Conservation (phyloP, 2,113 vertebrate genomes). For the Periophthalmodon schlosseri region DNA sequence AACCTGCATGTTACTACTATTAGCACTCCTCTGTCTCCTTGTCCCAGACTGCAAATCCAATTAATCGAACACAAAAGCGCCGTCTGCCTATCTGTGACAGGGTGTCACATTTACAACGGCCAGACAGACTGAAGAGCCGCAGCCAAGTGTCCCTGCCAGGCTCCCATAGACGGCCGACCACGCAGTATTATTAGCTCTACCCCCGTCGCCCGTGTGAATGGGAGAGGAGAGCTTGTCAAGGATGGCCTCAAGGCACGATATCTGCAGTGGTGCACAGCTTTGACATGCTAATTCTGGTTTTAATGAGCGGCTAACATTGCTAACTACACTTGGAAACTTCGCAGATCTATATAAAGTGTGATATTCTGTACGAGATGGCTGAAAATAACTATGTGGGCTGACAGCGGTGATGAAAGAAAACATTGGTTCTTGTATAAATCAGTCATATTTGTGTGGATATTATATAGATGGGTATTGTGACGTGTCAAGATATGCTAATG, state of each 20-base stretch:
- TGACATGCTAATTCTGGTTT: constrained; percentile 7
- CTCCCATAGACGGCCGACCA: constrained; percentile 16
- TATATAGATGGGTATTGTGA: not conserved
- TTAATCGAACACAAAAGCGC: constrained; percentile 47
- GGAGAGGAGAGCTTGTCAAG: constrained; percentile 16
- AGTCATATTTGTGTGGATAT: not conserved
- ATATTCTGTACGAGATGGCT: not conserved
- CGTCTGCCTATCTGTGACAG: constrained; percentile 45
- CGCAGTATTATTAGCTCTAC: constrained; percentile 22
- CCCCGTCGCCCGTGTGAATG: not conserved
- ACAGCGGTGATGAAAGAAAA: not conserved
- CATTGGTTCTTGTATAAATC: not conserved
- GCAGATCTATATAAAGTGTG: constrained; percentile 14
- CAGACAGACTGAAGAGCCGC: constrained; percentile 32
- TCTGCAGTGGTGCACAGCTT: constrained; percentile 17
- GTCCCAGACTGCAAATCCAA: constrained; percentile 51
- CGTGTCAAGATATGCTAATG: not conserved
- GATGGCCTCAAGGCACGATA: constrained; percentile 28
- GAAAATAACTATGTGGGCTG: constrained; percentile 3
- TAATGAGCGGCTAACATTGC: constrained; percentile 15
- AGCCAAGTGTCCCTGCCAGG: constrained; percentile 33
- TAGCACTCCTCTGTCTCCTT: constrained; percentile 44
- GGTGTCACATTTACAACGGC: constrained; percentile 51
- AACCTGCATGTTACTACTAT: constrained; percentile 32
- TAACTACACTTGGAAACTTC: not conserved